Percentiles rank a stretch among this genome's conserved stretches.
These are phyloP conservation scores for Fringilla coelebs DNA, from an alignment of 2,797 vertebrate species.

Conservation along the genomic window DNA sequence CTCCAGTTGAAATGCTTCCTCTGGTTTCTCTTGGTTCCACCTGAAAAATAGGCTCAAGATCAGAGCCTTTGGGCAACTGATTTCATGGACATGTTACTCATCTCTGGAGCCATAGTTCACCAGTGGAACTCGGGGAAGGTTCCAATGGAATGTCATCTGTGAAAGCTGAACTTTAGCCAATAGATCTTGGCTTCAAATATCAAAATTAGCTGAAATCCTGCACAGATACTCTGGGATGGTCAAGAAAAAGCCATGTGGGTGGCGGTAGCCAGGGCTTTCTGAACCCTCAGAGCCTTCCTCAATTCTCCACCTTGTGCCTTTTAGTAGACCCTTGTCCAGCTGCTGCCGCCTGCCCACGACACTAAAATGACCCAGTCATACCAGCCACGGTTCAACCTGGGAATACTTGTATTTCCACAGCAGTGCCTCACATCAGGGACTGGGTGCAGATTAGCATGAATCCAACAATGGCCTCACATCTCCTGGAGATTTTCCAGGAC, in stretches of 20 bases:
- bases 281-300: neutral
- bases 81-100: neutral
- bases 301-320: neutral
- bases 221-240: neutral
- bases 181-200: neutral
- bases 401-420: neutral
- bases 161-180: neutral
- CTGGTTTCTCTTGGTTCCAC: neutral
- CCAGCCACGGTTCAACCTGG: neutral
- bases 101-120: neutral
- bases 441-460: neutral
- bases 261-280: neutral
- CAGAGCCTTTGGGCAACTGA: neutral
- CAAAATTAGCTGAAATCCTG: neutral
- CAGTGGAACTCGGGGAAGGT: neutral
- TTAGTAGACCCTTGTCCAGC: neutral
- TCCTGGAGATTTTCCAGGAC: neutral
- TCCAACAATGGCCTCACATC: neutral
- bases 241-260: neutral
- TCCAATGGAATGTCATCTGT: neutral
- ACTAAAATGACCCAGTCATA: neutral
- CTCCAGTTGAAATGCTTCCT: constrained; percentile 10
- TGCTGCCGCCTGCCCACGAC: neutral
- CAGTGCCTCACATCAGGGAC: neutral
- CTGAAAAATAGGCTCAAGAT: neutral